Evolutionary conservation across 2,113 vertebrate genomes (phyloP).

Genomic region (Hippolais icterina): DNA sequence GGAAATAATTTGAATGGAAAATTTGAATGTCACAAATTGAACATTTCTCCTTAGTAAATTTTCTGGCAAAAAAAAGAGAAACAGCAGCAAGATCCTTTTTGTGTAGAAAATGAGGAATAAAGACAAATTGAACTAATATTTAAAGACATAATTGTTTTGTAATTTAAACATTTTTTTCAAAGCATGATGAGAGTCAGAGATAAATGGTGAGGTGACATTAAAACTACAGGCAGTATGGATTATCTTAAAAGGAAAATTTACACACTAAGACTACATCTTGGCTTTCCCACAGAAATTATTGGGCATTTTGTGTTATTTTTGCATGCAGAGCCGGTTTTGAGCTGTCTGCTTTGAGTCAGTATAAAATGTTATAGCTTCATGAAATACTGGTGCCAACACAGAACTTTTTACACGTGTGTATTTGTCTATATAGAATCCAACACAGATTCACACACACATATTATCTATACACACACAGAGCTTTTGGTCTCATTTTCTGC

Average conservation of each 20-base stretch:
- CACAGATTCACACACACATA: accelerated
- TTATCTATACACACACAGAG: neutral
- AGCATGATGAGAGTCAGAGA: neutral
- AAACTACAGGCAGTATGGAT: neutral
- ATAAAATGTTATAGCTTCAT: neutral
- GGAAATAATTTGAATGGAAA: neutral
- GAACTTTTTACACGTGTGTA: neutral
- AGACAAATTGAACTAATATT: neutral
- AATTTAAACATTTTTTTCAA: neutral
- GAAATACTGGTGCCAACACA: constrained; percentile 8
- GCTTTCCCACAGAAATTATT: neutral
- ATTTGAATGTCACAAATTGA: neutral
- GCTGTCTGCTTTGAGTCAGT: constrained; percentile 60
- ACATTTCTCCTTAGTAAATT: neutral
- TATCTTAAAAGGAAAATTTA: neutral
- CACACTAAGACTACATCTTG: neutral
- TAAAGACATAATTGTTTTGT: neutral
- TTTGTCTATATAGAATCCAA: neutral
- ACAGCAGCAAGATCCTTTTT: neutral
- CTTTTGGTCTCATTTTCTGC: constrained; percentile 28
- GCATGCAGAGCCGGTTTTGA: constrained; percentile 53
- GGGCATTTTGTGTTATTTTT: constrained; percentile 17
- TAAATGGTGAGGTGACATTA: neutral
- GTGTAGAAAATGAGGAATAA: neutral
- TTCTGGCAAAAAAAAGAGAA: neutral